phyloP scores from a whole-genome alignment of 1,140 invertebrate species.

The Streblospio benedicti region DNA sequence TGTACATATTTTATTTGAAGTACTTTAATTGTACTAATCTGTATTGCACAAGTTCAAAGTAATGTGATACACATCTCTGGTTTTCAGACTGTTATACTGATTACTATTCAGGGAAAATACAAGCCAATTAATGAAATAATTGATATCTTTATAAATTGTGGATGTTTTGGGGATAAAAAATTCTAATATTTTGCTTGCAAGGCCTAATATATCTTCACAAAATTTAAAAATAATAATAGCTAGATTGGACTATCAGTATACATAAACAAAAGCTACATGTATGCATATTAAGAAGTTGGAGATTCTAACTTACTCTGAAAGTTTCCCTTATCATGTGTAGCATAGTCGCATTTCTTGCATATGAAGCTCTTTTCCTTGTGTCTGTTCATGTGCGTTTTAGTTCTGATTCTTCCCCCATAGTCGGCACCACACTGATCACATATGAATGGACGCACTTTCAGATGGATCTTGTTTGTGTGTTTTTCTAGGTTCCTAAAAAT shows the following conservation, averaged over 20 bases:
- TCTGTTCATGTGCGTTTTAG: conserved; percentile 25
- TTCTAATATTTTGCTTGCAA: too few relatives aligned
- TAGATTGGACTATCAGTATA: not conserved
- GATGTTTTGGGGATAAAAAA: too few relatives aligned
- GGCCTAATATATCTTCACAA: too few relatives aligned
- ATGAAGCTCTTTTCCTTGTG: conserved; percentile 21
- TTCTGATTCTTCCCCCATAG: conserved; percentile 25
- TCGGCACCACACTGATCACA: conserved; percentile 29
- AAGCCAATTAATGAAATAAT: too few relatives aligned
- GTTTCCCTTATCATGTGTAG: conserved; percentile 25
- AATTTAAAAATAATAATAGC: too few relatives aligned
- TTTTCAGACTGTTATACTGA: too few relatives aligned
- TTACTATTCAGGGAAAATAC: too few relatives aligned
- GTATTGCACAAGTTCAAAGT: too few relatives aligned
- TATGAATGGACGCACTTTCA: conserved; percentile 27
- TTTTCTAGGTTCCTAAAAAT: conserved; percentile 24
- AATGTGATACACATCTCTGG: too few relatives aligned
- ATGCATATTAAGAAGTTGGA: not conserved
- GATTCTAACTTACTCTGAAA: conserved; percentile 26
- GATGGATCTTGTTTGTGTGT: conserved; percentile 29
- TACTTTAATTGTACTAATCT: too few relatives aligned
- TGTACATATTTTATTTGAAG: too few relatives aligned
- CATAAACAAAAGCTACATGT: not conserved
- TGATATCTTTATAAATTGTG: too few relatives aligned
- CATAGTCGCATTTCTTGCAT: conserved; percentile 27